phyloP scores from a whole-genome alignment of 2,113 vertebrate genomes.

The Sialia sialis region DNA sequence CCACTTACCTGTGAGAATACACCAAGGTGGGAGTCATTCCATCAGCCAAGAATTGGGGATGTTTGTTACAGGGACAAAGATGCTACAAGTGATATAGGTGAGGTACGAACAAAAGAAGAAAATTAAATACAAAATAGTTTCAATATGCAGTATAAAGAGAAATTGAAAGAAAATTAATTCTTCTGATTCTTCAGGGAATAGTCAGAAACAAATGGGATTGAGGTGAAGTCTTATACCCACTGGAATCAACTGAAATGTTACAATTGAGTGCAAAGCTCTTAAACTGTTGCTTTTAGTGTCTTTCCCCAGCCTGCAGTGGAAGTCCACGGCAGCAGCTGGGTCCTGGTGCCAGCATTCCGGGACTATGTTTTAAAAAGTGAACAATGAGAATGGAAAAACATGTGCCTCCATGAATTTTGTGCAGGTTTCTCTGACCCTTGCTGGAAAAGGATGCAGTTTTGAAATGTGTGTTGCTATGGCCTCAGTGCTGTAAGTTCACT shows the following conservation, averaged over 20 bases:
- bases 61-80: neutral
- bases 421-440: neutral
- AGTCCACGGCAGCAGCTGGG: neutral
- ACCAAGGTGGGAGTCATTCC: neutral
- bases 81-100: neutral
- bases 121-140: neutral
- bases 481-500: neutral
- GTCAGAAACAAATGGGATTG: neutral
- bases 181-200: neutral
- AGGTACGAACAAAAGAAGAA: neutral
- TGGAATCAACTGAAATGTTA: neutral
- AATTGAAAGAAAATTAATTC: neutral
- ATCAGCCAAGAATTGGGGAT: neutral
- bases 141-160: neutral
- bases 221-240: neutral
- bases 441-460: neutral
- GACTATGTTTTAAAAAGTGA: neutral
- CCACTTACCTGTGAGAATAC: neutral
- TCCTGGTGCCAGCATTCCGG: neutral
- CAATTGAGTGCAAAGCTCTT: neutral
- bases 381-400: neutral
- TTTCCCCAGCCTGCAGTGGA: neutral
- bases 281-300: neutral
- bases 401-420: neutral
- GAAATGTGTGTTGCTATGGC: neutral